Base-by-base conservation (phyloP, 1,140 invertebrate species). In the Fragariocoptes setiger region DNA sequence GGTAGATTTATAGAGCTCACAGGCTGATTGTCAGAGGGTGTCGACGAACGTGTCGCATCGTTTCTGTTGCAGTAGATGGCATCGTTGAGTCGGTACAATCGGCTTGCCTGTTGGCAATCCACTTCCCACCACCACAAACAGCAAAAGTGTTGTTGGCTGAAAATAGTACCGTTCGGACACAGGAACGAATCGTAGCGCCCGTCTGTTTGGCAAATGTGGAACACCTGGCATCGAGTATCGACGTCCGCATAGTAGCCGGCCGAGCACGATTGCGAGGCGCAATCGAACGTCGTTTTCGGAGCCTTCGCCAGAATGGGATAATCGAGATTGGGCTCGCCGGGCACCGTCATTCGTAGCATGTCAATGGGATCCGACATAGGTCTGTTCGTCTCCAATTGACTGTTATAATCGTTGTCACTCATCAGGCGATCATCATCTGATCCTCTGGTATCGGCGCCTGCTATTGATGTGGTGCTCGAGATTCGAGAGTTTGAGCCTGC, bases 121-220 rank as follows among this genome's bases (percentile, higher is more conserved):
- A 31, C 25, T 31, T 31, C 8, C 25, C 25, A 31, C 25, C 19
- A 48, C 76, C 77, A 83, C 40, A 58, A 54, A 39, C 58, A 60
- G 8, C 58, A 53, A 41, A 61, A 59, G 22, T 52, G 49, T 37
- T 53, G 48, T 44, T 60, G 58, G 44, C 56, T 57, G 46, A 60
- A 60, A 18, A 58, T 42, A 14, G 59, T 61, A 12, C 56, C 57
- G 44, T 56, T 54, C n/a, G 58, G 58, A 42, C 58, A 60, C 0
- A 60, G 44, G 48, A 61, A 60, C n/a, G 50, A 50, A 45, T 49
- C 49, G 37, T 46, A 47, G 14, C 54, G 49, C 19, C 50, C 52
- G 41, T 51, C 51, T 19, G 47, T 20, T 46, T 58, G 56, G 40
- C 56, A 59, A 44, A 59, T 54, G 40, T 59, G 54, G 44, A 58